These are phyloP conservation scores for Cercopithecus mona DNA, from an alignment of 2,113 vertebrate genomes.

Conservation along the genomic window DNA sequence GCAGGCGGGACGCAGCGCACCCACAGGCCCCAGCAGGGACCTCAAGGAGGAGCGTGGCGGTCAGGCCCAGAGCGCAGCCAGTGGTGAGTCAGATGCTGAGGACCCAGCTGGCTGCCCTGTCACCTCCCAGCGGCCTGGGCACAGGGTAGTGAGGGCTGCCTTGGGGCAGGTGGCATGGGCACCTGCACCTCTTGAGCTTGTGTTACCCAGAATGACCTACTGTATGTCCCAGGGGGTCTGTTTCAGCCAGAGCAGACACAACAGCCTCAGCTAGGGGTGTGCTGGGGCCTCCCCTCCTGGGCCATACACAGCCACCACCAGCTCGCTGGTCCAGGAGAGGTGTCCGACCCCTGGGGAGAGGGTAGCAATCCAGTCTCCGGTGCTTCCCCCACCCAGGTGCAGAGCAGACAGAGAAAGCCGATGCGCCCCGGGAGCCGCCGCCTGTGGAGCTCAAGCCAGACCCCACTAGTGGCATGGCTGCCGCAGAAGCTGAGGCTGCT, in stretches of 20 bases:
- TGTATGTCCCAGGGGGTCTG: neutral
- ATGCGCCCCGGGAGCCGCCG: neutral
- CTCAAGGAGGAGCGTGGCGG: conserved; percentile 61
- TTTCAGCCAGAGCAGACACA: neutral
- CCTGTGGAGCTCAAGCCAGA: neutral
- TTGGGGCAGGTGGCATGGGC: neutral
- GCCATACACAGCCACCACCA: neutral
- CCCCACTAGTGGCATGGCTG: conserved; percentile 66
- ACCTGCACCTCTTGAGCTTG: neutral
- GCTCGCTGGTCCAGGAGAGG: neutral
- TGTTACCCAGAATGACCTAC: neutral
- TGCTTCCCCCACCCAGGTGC: conserved; percentile 49
- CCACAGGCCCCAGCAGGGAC: neutral
- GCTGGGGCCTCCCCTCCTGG: no score
- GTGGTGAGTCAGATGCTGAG: conserved; percentile 32
- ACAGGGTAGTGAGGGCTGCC: neutral
- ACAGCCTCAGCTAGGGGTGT: neutral
- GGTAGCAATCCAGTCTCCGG: neutral
- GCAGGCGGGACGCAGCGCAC: neutral
- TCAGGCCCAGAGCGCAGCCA: neutral
- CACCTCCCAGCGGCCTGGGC: neutral
- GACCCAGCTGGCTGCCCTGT: neutral
- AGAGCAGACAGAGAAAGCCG: neutral
- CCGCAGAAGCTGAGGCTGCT: neutral
- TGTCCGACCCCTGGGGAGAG: neutral